These are phyloP conservation scores for Cladorhizidae sp. DNA, from an alignment of 37 sponge, comb jelly and placozoan species.

Conservation along the genomic window DNA sequence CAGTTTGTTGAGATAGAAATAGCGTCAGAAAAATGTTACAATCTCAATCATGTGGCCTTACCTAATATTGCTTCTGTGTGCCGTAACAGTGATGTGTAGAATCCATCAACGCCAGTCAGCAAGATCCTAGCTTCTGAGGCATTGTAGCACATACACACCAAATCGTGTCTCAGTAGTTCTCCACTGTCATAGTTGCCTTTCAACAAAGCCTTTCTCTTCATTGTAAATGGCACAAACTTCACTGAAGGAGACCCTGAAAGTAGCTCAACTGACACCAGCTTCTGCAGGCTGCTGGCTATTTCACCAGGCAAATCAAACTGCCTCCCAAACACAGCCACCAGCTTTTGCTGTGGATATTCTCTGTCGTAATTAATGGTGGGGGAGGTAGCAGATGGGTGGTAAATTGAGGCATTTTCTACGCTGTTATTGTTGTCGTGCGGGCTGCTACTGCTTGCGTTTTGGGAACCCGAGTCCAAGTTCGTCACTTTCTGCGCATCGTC, in stretches of 20 bases:
- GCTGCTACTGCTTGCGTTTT: constrained; percentile 16
- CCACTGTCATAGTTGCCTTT: constrained; percentile 51
- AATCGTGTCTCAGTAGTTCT: constrained; percentile 67
- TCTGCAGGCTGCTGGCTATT: constrained; percentile 50
- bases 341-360: constrained; percentile 45
- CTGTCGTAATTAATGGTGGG: constrained; percentile 61
- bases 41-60: too few relatives aligned
- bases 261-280: constrained; percentile 1
- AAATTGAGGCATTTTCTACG: constrained; percentile 17
- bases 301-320: constrained; percentile 81
- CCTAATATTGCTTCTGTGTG: constrained; percentile 62
- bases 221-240: constrained; percentile 61
- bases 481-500: too few relatives aligned
- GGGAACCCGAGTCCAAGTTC: background rate
- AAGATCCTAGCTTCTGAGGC: constrained; percentile 93
- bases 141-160: constrained; percentile 90
- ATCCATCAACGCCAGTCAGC: constrained; percentile 85
- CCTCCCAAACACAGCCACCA: constrained; percentile 84
- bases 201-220: constrained; percentile 60
- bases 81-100: constrained; percentile 72
- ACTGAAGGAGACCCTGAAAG: constrained; percentile 15
- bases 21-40: too few relatives aligned
- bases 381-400: constrained; percentile 29
- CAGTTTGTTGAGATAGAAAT: too few relatives aligned
- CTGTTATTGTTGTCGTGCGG: background rate